Base-by-base conservation (phyloP, 2,113 vertebrate genomes). In the Zosterops hypoxanthus region DNA sequence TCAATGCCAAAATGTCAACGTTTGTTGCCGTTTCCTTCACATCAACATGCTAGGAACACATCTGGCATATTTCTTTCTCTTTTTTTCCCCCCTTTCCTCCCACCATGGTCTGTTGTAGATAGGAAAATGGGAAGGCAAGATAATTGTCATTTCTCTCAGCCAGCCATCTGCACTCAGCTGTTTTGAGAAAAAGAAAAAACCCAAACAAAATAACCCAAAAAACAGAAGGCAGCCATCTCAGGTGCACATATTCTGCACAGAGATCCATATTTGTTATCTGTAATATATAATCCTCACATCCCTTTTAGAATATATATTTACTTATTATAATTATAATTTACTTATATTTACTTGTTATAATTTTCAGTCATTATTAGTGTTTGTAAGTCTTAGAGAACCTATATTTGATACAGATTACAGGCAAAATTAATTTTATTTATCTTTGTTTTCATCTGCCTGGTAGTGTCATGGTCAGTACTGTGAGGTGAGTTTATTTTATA, bases 1-100 rank as follows among this genome's bases (percentile, higher is more conserved):
- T 88, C 49, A 92, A 63, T 82, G 71, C 82, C 80, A 93, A 93
- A 95, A 96, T 81, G 65, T 93, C 85, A 96, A 83, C 69, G 90
- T 94, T 92, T 69, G 12, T 60, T 46, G 22, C 26, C 79, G 60
- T 60, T 86, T 88, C 56, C 41, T 88, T 92, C 75, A 61, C 69
- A 90, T 82, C 47, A 89, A 36, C 56, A 31, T 47, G 39, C 29
- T 81, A 72, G 80, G 55, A 97, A 21, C n/a, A 82, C 56, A 89
- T 94, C 69, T 89, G 83, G 85, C 23, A 69, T 44, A 26, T 82
- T 85, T 84, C 9, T 28, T 39, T 41, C 33, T 42, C 14, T 22
- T 11, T 31, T 36, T 21, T 13, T 7, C 2, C 11, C 4, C 14
- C 4, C 2, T 12, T 20, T 2, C 7, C 7, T 6, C 41, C 14